Evolutionary conservation across 2,888 invertebrate genomes (phyloP).

Genomic region (Smittia aterrima): DNA sequence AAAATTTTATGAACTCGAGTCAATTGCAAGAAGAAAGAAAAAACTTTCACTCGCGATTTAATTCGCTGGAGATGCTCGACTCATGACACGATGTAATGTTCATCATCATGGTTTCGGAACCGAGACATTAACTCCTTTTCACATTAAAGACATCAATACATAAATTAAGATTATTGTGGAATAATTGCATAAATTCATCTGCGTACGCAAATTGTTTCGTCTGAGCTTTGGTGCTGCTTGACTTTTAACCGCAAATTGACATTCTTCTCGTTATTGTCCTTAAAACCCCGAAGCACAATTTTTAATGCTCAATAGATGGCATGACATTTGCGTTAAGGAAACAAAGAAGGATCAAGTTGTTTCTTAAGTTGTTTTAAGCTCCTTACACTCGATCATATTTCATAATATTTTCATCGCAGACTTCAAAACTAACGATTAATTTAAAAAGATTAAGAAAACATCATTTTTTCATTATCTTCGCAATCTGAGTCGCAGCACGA

Average conservation of each 20-base stretch:
- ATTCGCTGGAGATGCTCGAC: conserved; percentile 30
- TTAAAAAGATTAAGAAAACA: no score
- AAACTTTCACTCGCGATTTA: conserved; percentile 30
- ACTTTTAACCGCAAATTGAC: neutral
- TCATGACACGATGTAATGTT: conserved; percentile 29
- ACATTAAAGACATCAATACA: conserved; percentile 6
- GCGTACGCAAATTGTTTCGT: neutral
- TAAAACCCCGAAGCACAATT: no score
- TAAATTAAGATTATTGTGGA: conserved; percentile 11
- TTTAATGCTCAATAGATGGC: no score
- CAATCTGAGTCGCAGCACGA: no score
- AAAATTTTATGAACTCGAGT: conserved; percentile 29
- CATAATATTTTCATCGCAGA: no score
- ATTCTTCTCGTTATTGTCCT: no score
- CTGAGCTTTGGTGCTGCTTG: neutral
- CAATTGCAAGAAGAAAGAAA: conserved; percentile 21
- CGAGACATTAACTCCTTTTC: neutral
- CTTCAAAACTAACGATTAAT: no score
- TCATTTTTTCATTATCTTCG: no score
- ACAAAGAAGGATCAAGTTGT: no score
- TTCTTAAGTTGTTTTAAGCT: no score
- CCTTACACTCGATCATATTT: no score
- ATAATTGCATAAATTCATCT: neutral
- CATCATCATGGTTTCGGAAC: neutral
- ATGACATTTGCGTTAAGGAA: no score